phyloP scores from a whole-genome alignment of 2,888 invertebrate genomes.

The Himalopsyche tibetana region DNA sequence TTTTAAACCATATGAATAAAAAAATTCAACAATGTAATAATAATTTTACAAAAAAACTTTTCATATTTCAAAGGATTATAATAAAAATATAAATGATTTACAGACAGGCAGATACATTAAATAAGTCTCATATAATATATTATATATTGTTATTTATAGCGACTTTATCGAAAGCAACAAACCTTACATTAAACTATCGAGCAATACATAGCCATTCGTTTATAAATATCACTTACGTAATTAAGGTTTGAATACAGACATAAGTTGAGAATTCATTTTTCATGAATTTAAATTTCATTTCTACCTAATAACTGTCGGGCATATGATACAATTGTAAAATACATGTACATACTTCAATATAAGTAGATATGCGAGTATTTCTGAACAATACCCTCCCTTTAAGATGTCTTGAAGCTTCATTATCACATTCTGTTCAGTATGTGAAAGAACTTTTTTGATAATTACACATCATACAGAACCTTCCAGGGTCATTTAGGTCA shows the following conservation, averaged over 20 bases:
- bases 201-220: too few species aligned
- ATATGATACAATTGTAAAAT: neutral
- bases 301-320: neutral
- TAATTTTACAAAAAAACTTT: too few species aligned
- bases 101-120: too few species aligned
- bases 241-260: neutral
- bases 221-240: neutral
- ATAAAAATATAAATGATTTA: too few species aligned
- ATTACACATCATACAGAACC: constrained; percentile 54
- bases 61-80: too few species aligned
- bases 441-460: constrained; percentile 53
- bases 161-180: too few species aligned
- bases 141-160: too few species aligned
- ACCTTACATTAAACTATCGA: too few species aligned
- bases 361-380: neutral
- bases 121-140: too few species aligned
- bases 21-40: too few species aligned
- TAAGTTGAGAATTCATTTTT: constrained; percentile 4
- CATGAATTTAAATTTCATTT: neutral
- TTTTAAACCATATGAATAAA: too few species aligned
- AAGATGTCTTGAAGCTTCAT: constrained; percentile 51
- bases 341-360: too few species aligned
- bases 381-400: neutral
- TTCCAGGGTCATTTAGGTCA: constrained; percentile 55
- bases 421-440: constrained; percentile 49